Base-by-base conservation (phyloP, 64 coral and sea anemone genomes). In the Montipora cactus region DNA sequence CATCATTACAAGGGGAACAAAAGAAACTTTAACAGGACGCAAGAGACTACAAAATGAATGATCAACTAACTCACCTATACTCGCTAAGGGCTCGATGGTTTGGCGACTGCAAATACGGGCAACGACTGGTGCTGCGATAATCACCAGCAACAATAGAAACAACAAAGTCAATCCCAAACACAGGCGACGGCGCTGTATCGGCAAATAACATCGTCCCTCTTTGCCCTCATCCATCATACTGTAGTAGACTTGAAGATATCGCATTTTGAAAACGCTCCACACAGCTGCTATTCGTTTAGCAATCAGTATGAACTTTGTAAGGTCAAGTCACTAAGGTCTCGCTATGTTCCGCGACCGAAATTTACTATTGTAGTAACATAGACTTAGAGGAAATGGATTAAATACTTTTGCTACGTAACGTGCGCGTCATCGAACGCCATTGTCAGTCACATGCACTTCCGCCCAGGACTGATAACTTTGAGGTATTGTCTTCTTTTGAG, bases 351-450 rank as follows among this genome's bases (percentile, higher is more conserved):
- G 25, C 37, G 2, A 9, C 37, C 8, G 15, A 48, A 47, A 12
- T 49, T 86, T 86, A 72, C 66, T 49, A 6, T 4, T 49, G 82
- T 22, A 71, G 67, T 85, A 72, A n/a, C 82, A 70, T 72, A 15
- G 53, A 57, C 47, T 0, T 5, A 86, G 66, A 72, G 82, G 82
- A 86, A 86, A 86, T 86, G 82, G 68, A 86, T 86, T 86, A 86
- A 86, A 86, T 86, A 86, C 66, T 86, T 86, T 67, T 19, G 7
- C 82, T 86, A 86, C 82, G 82, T 86, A 86, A 86, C 10, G 62
- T 2, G 62, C 64, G 64, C 82, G 82, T 86, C 82, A 86, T 86
- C 45, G 59, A 71, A 86, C 19, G 61, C 82, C 0, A 71, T 52
- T 73, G 18, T 70, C 18, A 15, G 47, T 72, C 62, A 86, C 18